Percentiles rank a stretch among this genome's conserved stretches.
These are phyloP conservation scores for Aphaenogaster ashmeadi DNA, from an alignment of 1,140 invertebrate genomes.

Conservation along the genomic window DNA sequence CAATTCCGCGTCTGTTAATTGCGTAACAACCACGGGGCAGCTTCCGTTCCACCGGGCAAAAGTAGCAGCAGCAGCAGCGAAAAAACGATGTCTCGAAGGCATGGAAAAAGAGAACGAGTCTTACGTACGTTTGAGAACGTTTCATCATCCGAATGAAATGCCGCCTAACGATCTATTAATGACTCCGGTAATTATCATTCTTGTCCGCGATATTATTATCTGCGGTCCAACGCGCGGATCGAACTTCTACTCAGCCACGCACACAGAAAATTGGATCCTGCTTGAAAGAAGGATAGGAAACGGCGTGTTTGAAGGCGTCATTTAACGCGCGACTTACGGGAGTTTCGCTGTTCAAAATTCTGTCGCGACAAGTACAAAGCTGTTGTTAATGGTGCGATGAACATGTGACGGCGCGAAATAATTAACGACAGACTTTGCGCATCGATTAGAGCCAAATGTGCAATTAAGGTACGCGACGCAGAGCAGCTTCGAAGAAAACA, in stretches of 20 bases:
- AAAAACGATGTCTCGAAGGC: slow-evolving; percentile 2
- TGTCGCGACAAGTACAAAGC: background rate
- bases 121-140: slow-evolving; percentile 10
- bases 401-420: slow-evolving; percentile 1
- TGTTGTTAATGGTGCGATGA: slow-evolving; percentile 41
- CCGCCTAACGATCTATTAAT: slow-evolving; percentile 72
- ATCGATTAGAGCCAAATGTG: background rate
- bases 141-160: slow-evolving; percentile 67
- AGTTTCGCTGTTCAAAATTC: background rate
- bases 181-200: slow-evolving; percentile 71
- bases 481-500: background rate
- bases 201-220: slow-evolving; percentile 49
- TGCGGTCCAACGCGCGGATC: slow-evolving; percentile 12
- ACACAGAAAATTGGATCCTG: slow-evolving; percentile 36
- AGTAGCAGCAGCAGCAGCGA: background rate
- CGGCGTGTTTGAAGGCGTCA: background rate
- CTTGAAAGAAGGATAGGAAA: background rate
- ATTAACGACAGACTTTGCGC: slow-evolving; percentile 42
- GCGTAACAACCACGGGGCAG: slow-evolving; percentile 35
- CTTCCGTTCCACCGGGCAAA: slow-evolving; percentile 29
- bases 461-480: background rate
- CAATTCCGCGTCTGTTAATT: slow-evolving; percentile 49
- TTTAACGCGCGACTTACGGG: background rate
- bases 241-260: background rate
- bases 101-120: background rate